Evolutionary conservation across 2,797 vertebrate species (phyloP).

Genomic region (Phrynocephalus vlangalii): DNA sequence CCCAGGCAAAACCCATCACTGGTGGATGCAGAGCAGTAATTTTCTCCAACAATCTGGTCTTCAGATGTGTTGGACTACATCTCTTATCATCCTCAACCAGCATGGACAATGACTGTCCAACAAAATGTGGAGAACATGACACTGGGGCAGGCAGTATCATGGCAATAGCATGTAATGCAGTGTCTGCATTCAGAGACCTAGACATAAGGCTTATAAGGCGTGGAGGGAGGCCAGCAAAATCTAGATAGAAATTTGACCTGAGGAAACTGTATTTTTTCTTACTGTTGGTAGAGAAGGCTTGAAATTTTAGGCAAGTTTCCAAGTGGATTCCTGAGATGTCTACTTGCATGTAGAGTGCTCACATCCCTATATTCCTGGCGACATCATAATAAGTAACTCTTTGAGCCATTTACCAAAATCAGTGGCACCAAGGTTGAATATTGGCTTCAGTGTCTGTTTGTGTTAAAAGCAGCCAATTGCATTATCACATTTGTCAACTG

Average conservation of each 20-base stretch:
- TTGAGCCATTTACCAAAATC: neutral
- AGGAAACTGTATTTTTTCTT: neutral
- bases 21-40: neutral
- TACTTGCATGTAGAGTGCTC: neutral
- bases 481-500: slow-evolving; percentile 22
- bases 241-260: neutral
- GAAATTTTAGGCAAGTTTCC: neutral
- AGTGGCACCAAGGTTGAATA: neutral
- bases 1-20: neutral
- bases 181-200: neutral
- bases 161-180: neutral
- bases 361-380: slow-evolving; percentile 1
- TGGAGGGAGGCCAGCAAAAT: neutral
- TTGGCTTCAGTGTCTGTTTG: accelerated
- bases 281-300: neutral
- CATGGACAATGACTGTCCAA: neutral
- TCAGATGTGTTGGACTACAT: neutral
- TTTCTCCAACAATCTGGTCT: neutral
- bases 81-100: neutral
- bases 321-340: neutral
- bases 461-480: neutral
- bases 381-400: slow-evolving; percentile 5
- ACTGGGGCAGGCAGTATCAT: neutral
- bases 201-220: neutral
- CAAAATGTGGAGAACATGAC: neutral